These are phyloP conservation scores for Trypoxylus dichotomus DNA, from an alignment of 1,140 invertebrate species.

Conservation along the genomic window DNA sequence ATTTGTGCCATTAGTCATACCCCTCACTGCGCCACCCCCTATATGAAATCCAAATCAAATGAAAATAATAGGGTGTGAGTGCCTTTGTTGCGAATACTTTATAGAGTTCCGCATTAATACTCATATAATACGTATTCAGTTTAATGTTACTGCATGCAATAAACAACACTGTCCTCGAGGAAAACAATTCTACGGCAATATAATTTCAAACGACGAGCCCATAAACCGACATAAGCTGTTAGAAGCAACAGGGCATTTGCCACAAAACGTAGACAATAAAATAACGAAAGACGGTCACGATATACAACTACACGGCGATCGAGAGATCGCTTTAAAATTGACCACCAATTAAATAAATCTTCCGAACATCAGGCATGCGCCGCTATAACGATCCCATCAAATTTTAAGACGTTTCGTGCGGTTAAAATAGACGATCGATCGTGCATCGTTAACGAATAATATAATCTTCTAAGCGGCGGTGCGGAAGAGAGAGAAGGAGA, in stretches of 20 bases:
- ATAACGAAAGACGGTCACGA: neutral
- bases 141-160: no score
- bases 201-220: neutral
- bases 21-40: no score
- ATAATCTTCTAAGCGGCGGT: neutral
- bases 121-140: no score
- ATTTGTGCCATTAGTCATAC: no score
- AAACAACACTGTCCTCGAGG: neutral
- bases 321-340: neutral
- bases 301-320: neutral
- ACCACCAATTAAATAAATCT: conserved; percentile 3
- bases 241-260: neutral
- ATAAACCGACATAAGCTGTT: neutral
- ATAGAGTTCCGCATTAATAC: no score
- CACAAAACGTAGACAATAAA: neutral
- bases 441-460: neutral
- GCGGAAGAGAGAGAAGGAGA: neutral
- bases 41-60: no score
- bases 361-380: neutral
- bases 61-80: no score
- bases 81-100: no score
- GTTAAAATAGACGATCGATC: neutral
- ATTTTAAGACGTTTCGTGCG: conserved; percentile 2
- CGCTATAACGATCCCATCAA: neutral
- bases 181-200: neutral